Base-by-base conservation (phyloP, 1,140 invertebrate genomes). In the Drosophila bocqueti region DNA sequence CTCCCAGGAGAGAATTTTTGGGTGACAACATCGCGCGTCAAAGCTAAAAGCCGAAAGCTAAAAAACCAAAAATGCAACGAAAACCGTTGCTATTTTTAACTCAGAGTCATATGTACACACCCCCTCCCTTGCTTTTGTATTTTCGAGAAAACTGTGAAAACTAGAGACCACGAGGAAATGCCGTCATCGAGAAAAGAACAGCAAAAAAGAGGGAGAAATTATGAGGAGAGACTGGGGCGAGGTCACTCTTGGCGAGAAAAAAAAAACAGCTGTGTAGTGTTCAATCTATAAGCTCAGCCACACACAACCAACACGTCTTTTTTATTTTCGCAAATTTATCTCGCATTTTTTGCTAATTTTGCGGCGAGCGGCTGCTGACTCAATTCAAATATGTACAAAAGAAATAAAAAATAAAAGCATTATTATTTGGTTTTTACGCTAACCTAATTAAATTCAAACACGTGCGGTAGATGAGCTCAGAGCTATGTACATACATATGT, bases 371-470 rank as follows among this genome's bases (percentile, higher is more conserved):
- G 57, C 47, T 60, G 72, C 57, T 80, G 81, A 80, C 52, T 73
- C 63, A 76, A 57, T 29, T 34, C 24, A 18, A 50, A 49, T 49
- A 57, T 38, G 54, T 31, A 10, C 54, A 15, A 45, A 50, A 50
- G 24, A 50, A n/a, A 59, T 21, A 40, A 34, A 68, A 49, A 42
- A 71, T 42, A 58, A 59, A 36, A 42, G 36, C 21, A 73, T 38
- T 77, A 55, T 61, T 76, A 55, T 68, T 76, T 76, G 42, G 38
- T 43, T 67, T 58, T 68, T 49, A 60, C 45, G 65, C 38, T 79
- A 79, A 79, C 83, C 79, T 52, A 85, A 85, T 86, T 85, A 58
- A 79, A 76, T 71, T 64, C 47, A 79, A 82, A 83, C 83, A 83
- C 83, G 76, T 86, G 80, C 63, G 55, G 10, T 36, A 52, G 50